Evolutionary conservation across 2,797 vertebrate genomes (phyloP), one percentile per base, ranked within the genome.

Genomic region (Danionella dracula): DNA sequence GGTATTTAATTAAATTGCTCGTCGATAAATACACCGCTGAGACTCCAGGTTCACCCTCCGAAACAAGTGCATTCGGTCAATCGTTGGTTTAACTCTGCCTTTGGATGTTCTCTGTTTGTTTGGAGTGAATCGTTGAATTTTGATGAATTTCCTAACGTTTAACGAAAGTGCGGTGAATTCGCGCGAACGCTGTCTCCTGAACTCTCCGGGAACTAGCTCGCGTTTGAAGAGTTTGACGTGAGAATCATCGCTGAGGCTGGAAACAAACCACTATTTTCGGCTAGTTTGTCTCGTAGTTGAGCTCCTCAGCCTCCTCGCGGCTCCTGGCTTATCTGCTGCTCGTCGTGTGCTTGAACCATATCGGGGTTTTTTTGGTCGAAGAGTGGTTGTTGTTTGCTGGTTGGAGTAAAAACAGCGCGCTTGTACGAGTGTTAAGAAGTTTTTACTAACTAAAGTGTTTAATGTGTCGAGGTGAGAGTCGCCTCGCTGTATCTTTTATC

Each of bases 1-100:
- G 79, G 56, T 59, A 77, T 86, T 85, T 86, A 70, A 84, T 82
- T 70, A 74, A 81, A 78, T 84, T 58, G 54, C 53, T 34, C 68
- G 77, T 81, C 73, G 79, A 62, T 78, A 76, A 76, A 82, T 53
- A 40, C 76, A 68, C 50, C 41, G 66, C 62, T 16, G 56, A 69
- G 16, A 53, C 60, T 37, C 72, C 66, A 68, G 42, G 41, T 63
- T 49, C 57, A 66, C 51, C 37, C 68, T 75, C 76, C 38, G 60
- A 70, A 51, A 13, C 27, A 32, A 19, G 41, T 55, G 79, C 79
- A 68, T 71, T 81, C 68, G 68, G 72, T 82, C 64, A 53, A 21
- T 45, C 55, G 27, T 57, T 53, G 59, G 66, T 53, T 73, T 41
- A 60, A 48, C 55, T 49, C 50, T 73, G 69, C 66, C 68, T 75